Base-by-base conservation (phyloP, 2,797 vertebrate species). In the Hirundo rustica region DNA sequence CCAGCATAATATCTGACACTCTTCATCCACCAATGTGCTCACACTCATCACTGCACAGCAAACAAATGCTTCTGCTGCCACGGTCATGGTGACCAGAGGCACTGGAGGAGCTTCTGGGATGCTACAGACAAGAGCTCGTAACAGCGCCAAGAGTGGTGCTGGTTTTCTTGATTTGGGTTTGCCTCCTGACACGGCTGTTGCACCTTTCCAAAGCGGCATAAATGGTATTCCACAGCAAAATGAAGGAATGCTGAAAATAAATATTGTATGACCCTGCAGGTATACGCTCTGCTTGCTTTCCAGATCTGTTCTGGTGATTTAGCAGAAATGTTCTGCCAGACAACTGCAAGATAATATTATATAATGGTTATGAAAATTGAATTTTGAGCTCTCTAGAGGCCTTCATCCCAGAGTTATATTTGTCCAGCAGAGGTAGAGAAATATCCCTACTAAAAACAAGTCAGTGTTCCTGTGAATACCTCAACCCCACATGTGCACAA, bases 401-500 rank as follows among this genome's bases (percentile, higher is more conserved):
- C 22, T 85, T 88, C 47, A 70, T 81, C 45, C 36, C 10, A 1
- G 51, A 57, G 25, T 72, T 81, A 30, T 30, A 73, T 65, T 68
- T 88, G 48, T 13, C 60, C 79, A 71, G 47, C 3, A 12, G 17
- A 44, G 60, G 40, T 92, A 91, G 32, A 89, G 61, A 92, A 85
- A 77, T 61, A 61, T 3, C 13, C 10, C n/a, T 0, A 1, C n/a
- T 1, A 0, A 16, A 60, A 85, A 42, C 13, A 7, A 84, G 45
- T 44, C 55, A n/a, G 32, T 60, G 66, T 42, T 86, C 70, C 51
- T 61, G 21, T n/a, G 20, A 85, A 62, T 36, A 20, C 4, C 10
- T 65, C 19, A 2, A 4, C 1, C 8, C 14, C 18, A 48, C 5
- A 1, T 0, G 0, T 26, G 25, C n/a, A n/a, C 7, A 10, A 30